phyloP scores from a whole-genome alignment of 2,797 vertebrate genomes.

The Aldrovandia affinis region DNA sequence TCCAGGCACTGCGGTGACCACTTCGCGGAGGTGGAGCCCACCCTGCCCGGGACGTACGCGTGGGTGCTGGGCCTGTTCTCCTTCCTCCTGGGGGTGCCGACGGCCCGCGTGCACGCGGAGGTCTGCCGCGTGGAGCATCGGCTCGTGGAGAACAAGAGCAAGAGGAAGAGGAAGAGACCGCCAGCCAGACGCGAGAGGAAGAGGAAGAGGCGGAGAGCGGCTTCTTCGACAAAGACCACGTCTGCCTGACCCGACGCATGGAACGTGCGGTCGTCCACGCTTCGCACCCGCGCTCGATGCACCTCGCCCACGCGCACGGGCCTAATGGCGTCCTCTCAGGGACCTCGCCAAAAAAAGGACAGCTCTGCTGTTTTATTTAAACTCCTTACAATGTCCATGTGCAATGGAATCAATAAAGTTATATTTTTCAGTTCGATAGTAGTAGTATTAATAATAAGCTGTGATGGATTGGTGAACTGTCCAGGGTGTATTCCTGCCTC shows the following conservation, averaged over 20 bases:
- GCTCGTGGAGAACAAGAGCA: conserved; percentile 14
- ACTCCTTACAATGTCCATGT: neutral
- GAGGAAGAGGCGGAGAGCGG: neutral
- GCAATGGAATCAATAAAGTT: neutral
- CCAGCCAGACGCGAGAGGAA: neutral
- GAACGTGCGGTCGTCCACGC: too few relatives aligned
- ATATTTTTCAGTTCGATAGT: conserved; percentile 3
- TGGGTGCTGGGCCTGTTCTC: conserved; percentile 85
- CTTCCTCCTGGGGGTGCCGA: conserved; percentile 80
- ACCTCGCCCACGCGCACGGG: too few relatives aligned
- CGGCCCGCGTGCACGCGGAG: conserved; percentile 74
- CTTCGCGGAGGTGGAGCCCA: conserved; percentile 67
- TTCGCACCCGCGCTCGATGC: too few relatives aligned
- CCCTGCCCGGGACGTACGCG: conserved; percentile 79
- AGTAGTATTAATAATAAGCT: too few relatives aligned
- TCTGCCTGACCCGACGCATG: too few relatives aligned
- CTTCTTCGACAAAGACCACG: neutral
- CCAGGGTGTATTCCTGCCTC: too few relatives aligned
- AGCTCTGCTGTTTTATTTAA: too few relatives aligned
- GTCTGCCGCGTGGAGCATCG: conserved; percentile 79
- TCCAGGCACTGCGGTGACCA: conserved; percentile 70
- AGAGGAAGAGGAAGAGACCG: too few relatives aligned
- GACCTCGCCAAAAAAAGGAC: neutral
- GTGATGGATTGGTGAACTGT: too few relatives aligned
- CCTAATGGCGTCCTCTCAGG: too few relatives aligned